These are phyloP conservation scores for Achroia grisella DNA, from an alignment of 1,140 invertebrate genomes.

Conservation along the genomic window DNA sequence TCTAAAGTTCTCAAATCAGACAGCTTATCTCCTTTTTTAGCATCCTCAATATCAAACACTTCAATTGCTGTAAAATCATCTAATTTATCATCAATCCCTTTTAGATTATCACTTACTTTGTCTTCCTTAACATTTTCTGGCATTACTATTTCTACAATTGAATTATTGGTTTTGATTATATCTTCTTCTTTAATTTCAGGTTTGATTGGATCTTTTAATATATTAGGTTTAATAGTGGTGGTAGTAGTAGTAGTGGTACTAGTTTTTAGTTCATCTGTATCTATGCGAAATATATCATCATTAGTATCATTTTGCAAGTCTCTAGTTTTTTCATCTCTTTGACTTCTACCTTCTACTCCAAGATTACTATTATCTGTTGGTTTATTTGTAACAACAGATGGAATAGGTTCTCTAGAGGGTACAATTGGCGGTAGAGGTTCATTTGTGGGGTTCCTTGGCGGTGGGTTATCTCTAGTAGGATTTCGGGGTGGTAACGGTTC, in stretches of 20 bases:
- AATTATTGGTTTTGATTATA: conserved; percentile 14
- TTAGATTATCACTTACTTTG: conserved; percentile 35
- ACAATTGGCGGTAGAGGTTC: conserved; percentile 2
- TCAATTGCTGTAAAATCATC: conserved; percentile 62
- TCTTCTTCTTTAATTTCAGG: conserved; percentile 15
- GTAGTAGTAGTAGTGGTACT: conserved; percentile 21
- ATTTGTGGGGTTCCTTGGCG: conserved; percentile 4
- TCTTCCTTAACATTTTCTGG: conserved; percentile 19
- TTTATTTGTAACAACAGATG: conserved; percentile 1
- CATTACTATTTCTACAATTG: conserved; percentile 23
- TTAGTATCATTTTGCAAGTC: conserved; percentile 25
- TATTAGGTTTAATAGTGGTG: conserved; percentile 17
- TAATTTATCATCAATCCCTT: conserved; percentile 63
- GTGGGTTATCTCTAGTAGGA: not conserved
- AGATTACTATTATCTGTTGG: conserved; percentile 13
- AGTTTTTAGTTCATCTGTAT: conserved; percentile 8
- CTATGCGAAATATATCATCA: conserved; percentile 17
- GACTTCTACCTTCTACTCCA: conserved; percentile 19
- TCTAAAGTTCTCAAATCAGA: conserved; percentile 57
- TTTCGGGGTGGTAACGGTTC: conserved; percentile 12
- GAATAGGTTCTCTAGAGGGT: conserved; percentile 1
- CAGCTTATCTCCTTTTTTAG: conserved; percentile 44
- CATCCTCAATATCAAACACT: conserved; percentile 64
- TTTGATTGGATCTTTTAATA: conserved; percentile 9
- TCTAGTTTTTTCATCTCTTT: conserved; percentile 36